phyloP scores from a whole-genome alignment of 2,113 vertebrate species.

The Calyptommatus sinebrachiatus region DNA sequence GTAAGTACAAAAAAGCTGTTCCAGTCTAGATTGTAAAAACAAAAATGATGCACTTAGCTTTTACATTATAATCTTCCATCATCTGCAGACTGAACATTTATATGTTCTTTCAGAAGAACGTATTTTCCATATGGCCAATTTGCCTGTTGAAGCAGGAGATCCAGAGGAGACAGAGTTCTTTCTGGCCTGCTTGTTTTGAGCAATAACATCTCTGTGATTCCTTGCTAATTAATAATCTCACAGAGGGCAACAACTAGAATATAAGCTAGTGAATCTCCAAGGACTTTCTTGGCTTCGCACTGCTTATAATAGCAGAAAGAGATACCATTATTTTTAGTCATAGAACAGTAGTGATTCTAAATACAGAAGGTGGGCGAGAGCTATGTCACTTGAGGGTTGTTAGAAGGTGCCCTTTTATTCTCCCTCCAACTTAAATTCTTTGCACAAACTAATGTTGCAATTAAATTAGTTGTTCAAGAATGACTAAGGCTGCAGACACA shows the following conservation, averaged over 20 bases:
- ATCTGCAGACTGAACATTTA: constrained; percentile 20
- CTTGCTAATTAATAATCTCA: constrained; percentile 42
- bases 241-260: neutral
- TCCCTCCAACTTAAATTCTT: neutral
- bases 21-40: neutral
- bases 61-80: constrained; percentile 13
- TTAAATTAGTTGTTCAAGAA: neutral
- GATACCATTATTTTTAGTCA: constrained; percentile 19
- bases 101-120: constrained; percentile 32
- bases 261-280: constrained; percentile 25
- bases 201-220: constrained; percentile 25
- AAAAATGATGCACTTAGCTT: neutral
- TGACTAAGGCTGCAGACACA: neutral
- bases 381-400: neutral
- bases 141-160: constrained; percentile 22
- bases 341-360: neutral
- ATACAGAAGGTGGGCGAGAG: neutral
- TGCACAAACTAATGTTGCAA: neutral
- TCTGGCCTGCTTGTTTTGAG: constrained; percentile 31
- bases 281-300: neutral
- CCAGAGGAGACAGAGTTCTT: constrained; percentile 15
- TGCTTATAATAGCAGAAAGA: neutral
- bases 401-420: constrained; percentile 22
- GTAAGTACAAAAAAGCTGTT: neutral
- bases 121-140: constrained; percentile 40